phyloP scores from a whole-genome alignment of 1,140 invertebrate genomes.

The Sitophilus oryzae region DNA sequence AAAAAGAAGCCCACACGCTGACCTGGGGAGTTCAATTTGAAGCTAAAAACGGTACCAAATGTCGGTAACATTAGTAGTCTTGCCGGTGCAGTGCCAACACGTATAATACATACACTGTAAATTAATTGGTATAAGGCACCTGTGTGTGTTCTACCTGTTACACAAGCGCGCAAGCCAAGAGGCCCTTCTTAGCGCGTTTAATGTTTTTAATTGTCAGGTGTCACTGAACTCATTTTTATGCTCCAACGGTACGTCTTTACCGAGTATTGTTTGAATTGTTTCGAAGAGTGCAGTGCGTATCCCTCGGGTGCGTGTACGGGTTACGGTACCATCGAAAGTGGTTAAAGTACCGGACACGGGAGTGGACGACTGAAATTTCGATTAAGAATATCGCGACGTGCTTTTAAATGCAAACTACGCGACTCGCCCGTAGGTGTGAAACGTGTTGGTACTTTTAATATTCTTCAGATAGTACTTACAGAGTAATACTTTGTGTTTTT shows the following conservation, averaged over 20 bases:
- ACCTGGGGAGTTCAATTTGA: slow-evolving; percentile 4
- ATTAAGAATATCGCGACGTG: neutral
- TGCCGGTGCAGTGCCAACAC: slow-evolving; percentile 1
- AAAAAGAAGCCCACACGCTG: slow-evolving; percentile 12
- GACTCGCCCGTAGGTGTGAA: neutral
- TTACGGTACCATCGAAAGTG: no score
- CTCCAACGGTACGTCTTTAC: slow-evolving; percentile 3
- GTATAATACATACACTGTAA: neutral
- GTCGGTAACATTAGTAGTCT: slow-evolving; percentile 13
- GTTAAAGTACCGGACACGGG: no score
- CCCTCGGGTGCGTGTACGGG: neutral
- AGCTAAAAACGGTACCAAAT: slow-evolving; percentile 17
- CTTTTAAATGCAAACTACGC: neutral
- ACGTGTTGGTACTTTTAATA: neutral
- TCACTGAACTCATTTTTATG: slow-evolving; percentile 20
- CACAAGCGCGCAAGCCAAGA: slow-evolving; percentile 1
- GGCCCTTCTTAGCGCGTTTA: slow-evolving; percentile 11
- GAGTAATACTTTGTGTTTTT: no score
- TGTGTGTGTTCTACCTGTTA: slow-evolving; percentile 2
- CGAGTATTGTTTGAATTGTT: neutral
- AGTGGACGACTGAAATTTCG: no score
- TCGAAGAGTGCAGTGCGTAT: no score
- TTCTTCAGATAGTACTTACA: no score
- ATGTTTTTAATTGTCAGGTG: slow-evolving; percentile 16
- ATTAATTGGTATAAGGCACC: slow-evolving; percentile 4